Conservation (phyloP, 2,113 vertebrate species). For the Laticauda colubrina region DNA sequence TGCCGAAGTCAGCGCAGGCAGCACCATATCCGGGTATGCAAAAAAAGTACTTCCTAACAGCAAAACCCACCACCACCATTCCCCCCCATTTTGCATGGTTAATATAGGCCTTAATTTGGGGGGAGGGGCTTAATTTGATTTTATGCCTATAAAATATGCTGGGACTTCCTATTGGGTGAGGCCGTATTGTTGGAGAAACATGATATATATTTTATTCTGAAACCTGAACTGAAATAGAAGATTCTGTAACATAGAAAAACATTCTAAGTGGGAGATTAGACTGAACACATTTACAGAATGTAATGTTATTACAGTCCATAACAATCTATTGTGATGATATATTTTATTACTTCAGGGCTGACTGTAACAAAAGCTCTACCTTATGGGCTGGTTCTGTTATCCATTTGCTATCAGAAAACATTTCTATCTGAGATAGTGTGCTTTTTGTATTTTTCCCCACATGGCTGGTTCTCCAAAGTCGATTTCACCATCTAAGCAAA, state of each 20-base stretch:
- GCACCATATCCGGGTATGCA: no score
- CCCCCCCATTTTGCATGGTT: no score
- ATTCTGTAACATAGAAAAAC: slow-evolving; percentile 38
- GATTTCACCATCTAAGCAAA: slow-evolving; percentile 55
- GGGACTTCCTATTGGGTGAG: no score
- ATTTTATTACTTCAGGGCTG: neutral
- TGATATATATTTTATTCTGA: neutral
- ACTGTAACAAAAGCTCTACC: slow-evolving; percentile 25
- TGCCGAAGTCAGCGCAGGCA: no score
- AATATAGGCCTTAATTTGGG: no score
- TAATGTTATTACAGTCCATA: slow-evolving; percentile 2
- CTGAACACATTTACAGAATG: slow-evolving; percentile 19
- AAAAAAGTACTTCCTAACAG: no score
- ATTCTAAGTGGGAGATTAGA: slow-evolving; percentile 42
- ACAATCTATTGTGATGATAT: neutral
- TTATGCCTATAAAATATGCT: no score
- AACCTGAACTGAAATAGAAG: slow-evolving; percentile 39
- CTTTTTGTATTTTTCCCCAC: slow-evolving; percentile 48
- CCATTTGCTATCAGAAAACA: slow-evolving; percentile 35
- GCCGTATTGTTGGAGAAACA: no score
- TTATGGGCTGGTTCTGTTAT: slow-evolving; percentile 30
- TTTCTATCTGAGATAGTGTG: slow-evolving; percentile 30
- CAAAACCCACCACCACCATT: no score
- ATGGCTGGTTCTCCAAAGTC: slow-evolving; percentile 11
- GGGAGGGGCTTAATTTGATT: no score